phyloP scores from a whole-genome alignment of 2,113 vertebrate genomes.

The Cyprinodon tularosa region DNA sequence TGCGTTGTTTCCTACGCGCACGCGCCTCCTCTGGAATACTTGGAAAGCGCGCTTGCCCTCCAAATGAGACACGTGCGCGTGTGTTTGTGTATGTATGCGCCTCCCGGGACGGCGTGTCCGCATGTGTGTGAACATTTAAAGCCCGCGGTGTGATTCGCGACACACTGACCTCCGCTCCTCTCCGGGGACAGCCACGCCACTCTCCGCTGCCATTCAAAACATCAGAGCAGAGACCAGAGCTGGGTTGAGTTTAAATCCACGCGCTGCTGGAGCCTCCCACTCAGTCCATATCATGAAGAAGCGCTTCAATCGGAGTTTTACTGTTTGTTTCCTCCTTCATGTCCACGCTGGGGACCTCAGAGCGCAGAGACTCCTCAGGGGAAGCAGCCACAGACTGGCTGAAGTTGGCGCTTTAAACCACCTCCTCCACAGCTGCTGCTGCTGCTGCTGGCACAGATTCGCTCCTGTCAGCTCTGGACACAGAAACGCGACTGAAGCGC shows the following conservation, averaged over 20 bases:
- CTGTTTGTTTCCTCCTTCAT: background rate
- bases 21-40: no score
- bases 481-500: constrained; percentile 21
- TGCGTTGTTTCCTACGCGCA: background rate
- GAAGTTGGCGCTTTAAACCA: background rate
- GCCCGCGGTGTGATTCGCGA: background rate
- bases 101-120: background rate
- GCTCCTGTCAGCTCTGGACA: constrained; percentile 40
- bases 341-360: background rate
- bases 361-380: background rate
- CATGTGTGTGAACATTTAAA: no score
- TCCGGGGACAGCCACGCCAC: constrained; percentile 1
- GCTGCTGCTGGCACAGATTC: background rate
- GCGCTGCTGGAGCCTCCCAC: background rate
- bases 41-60: no score
- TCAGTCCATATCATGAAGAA: background rate
- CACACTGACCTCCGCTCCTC: constrained; percentile 23
- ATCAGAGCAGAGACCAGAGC: background rate
- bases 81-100: background rate
- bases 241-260: background rate
- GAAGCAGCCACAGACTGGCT: background rate
- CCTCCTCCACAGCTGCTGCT: background rate
- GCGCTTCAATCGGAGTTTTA: background rate
- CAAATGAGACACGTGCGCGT: background rate
- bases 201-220: constrained; percentile 14